Percentiles rank a stretch among this genome's conserved stretches.
phyloP scores from a whole-genome alignment of 1,140 invertebrate genomes.

The Drosophila malerkotliana region DNA sequence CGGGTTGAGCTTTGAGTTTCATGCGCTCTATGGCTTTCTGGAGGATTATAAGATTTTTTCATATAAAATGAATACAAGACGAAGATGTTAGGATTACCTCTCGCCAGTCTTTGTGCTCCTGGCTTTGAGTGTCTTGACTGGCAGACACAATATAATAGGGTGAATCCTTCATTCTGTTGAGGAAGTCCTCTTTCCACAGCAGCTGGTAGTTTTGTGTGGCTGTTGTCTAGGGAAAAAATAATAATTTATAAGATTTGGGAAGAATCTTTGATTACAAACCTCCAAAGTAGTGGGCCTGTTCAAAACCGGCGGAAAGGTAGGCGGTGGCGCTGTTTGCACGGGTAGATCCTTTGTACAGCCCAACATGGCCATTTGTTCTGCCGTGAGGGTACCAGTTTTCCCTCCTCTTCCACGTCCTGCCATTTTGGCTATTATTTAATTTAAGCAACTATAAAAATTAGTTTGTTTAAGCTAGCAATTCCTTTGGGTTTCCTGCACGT shows the following conservation, averaged over 20 bases:
- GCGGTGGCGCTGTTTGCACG: constrained; percentile 87
- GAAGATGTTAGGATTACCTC: constrained; percentile 32
- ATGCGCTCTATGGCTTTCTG: constrained; percentile 87
- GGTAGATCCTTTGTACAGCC: constrained; percentile 87
- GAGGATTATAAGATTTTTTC: constrained; percentile 44
- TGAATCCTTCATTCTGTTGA: constrained; percentile 85
- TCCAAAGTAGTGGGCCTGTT: constrained; percentile 86
- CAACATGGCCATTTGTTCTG: constrained; percentile 86
- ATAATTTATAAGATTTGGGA: not conserved
- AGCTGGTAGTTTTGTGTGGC: constrained; percentile 74
- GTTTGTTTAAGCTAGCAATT: constrained; percentile 6
- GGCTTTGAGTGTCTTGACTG: constrained; percentile 84
- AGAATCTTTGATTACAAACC: constrained; percentile 25
- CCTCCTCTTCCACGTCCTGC: constrained; percentile 84
- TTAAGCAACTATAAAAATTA: not conserved
- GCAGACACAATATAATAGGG: constrained; percentile 87
- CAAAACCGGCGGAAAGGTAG: constrained; percentile 87
- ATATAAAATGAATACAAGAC: not conserved
- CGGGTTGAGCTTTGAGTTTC: constrained; percentile 83
- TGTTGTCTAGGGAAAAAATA: constrained; percentile 50
- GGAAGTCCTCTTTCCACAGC: constrained; percentile 79
- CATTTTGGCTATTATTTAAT: constrained; percentile 38
- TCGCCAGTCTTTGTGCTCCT: constrained; percentile 66
- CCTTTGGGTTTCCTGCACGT: constrained; percentile 47
- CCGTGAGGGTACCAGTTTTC: constrained; percentile 86